phyloP scores from a whole-genome alignment of 1,140 invertebrate genomes.

The Calliphora vicina region DNA sequence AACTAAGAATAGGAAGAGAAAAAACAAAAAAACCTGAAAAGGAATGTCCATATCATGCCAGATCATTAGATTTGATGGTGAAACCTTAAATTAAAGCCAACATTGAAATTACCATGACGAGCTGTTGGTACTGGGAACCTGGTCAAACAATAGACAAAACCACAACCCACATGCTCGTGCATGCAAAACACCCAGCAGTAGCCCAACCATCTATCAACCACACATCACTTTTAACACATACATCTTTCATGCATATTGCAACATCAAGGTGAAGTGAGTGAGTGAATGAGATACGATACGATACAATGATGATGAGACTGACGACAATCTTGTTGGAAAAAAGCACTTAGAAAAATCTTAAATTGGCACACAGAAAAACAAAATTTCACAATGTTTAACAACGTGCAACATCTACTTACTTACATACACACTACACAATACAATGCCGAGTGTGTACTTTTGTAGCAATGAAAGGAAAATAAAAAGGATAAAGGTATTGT shows the following conservation, averaged over 20 bases:
- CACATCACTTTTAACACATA: background rate
- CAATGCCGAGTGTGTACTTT: too few species aligned
- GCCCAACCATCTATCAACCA: background rate
- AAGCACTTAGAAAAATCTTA: background rate
- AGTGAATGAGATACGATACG: too few species aligned
- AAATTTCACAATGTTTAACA: background rate
- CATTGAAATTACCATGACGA: background rate
- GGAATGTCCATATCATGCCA: too few species aligned
- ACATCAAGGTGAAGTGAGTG: background rate
- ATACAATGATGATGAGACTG: background rate
- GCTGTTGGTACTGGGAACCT: background rate
- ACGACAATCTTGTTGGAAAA: background rate
- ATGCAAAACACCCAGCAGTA: too few species aligned
- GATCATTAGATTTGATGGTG: background rate
- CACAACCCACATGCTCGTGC: background rate
- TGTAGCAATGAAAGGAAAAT: too few species aligned
- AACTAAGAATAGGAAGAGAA: too few species aligned
- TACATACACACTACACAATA: too few species aligned
- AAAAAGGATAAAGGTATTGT: background rate
- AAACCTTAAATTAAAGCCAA: background rate
- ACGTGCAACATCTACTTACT: background rate
- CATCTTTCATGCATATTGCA: background rate
- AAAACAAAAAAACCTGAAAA: too few species aligned
- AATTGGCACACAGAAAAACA: background rate
- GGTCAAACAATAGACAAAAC: background rate